phyloP scores from a whole-genome alignment of 2,113 vertebrate genomes.

The Daubentonia madagascariensis region DNA sequence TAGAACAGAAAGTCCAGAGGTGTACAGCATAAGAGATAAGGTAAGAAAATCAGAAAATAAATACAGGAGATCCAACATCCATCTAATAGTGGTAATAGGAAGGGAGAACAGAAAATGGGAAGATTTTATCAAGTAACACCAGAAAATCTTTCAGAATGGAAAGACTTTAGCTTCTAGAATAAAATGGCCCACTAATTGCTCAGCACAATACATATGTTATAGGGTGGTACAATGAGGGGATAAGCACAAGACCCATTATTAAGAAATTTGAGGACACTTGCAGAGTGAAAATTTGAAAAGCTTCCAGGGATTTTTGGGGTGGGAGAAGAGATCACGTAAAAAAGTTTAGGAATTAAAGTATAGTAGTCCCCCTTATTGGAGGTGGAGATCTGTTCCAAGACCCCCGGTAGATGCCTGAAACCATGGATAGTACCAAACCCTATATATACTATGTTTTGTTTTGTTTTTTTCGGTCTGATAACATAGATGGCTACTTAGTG shows the following conservation, averaged over 20 bases:
- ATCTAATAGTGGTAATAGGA: background rate
- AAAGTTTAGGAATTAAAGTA: background rate
- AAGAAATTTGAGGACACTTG: background rate
- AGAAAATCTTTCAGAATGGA: background rate
- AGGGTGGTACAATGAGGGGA: background rate
- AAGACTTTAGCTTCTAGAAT: background rate
- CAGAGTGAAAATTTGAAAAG: background rate
- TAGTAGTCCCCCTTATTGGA: background rate
- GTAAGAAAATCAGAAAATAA: background rate
- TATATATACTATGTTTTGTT: background rate
- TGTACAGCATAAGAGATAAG: background rate
- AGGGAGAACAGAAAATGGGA: background rate
- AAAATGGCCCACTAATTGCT: background rate
- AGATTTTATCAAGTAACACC: background rate
- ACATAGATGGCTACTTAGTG: background rate
- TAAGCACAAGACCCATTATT: background rate
- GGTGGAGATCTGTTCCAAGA: background rate
- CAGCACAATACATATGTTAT: background rate
- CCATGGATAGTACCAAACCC: background rate
- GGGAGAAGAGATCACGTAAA: background rate
- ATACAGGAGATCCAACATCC: background rate
- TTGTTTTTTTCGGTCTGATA: background rate
- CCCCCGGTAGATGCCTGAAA: background rate
- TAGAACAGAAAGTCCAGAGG: background rate
- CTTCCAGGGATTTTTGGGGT: background rate